Base-by-base conservation (phyloP, 2,113 vertebrate genomes). In the Callospermophilus lateralis region DNA sequence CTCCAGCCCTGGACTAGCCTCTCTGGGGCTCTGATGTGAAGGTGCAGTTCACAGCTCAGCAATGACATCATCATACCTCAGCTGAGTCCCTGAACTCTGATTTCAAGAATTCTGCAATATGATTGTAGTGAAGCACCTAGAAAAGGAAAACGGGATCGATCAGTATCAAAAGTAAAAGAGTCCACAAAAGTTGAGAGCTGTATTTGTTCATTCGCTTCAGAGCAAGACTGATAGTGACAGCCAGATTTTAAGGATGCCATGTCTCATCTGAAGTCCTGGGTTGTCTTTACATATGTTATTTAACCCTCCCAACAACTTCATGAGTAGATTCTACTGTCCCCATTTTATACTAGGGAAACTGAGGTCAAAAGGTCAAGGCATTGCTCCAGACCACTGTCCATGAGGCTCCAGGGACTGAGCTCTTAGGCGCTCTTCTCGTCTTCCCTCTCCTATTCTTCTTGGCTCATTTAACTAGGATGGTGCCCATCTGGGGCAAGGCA, bases 61-160 rank as follows among this genome's bases (percentile, higher is more conserved):
- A 53, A 67, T n/a, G 51, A 61, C 1, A 48, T 24, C 12, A 16
- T 20, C 96, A 22, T 98, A 98, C 97, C 97, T 98, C 67, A 89
- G 42, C 37, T 74, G 89, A 91, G 51, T 68, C 81, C 81, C 51
- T 81, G 63, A 94, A 81, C 3, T 48, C 84, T 58, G 89, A 55
- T 39, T 89, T 90, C 45, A 94, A 94, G 65, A 84, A 42, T 42
- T 48, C 81, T 51, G 58, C 65, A 93, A 96, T 76, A 45, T 97
- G 97, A 89, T 91, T 89, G 76, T 98, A 98, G 80, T 98, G 98
- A 95, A 99, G 98, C 34, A 98, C 98, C 98, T 98, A 95, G n/a
- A 88, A 95, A 51, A 58, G 65, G 89, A 94, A 93, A 84, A 12
- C 72, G 55, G 26, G 20, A 34, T 76, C 5, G 13, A n/a, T 6